phyloP scores from a whole-genome alignment of 2,888 invertebrate species.

The Folsomia manolachei region DNA sequence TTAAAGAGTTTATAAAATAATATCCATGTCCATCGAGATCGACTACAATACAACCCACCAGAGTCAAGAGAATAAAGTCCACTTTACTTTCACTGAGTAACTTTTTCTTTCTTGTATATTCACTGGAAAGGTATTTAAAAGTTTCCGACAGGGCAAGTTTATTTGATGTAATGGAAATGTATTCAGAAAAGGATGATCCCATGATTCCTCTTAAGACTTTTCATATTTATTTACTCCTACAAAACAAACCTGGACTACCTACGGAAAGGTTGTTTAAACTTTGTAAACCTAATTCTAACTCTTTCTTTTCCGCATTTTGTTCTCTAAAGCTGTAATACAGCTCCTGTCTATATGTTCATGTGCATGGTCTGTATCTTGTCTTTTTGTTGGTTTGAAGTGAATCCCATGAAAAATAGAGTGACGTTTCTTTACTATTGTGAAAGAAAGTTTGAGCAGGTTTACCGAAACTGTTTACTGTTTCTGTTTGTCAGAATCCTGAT shows the following conservation, averaged over 20 bases:
- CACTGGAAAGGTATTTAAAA: neutral
- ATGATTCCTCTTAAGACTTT: neutral
- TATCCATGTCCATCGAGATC: too few species aligned
- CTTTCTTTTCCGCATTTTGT: neutral
- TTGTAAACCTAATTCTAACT: neutral
- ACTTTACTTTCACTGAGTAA: too few species aligned
- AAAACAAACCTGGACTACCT: neutral
- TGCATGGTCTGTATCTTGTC: neutral
- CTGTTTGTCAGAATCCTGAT: neutral
- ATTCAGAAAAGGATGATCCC: neutral
- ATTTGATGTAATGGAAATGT: neutral
- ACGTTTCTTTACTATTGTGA: neutral
- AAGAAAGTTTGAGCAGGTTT: neutral
- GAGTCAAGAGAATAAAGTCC: too few species aligned
- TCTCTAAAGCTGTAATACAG: neutral
- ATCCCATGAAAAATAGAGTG: conserved; percentile 5
- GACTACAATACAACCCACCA: too few species aligned
- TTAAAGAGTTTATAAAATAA: too few species aligned
- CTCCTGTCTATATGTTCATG: too few species aligned
- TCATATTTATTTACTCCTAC: neutral
- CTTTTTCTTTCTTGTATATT: too few species aligned
- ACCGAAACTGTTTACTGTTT: neutral
- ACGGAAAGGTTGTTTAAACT: neutral
- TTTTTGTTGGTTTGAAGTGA: neutral
- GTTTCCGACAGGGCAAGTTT: neutral